phyloP scores from a whole-genome alignment of 1,140 invertebrate species.

The Epicauta chinensis region DNA sequence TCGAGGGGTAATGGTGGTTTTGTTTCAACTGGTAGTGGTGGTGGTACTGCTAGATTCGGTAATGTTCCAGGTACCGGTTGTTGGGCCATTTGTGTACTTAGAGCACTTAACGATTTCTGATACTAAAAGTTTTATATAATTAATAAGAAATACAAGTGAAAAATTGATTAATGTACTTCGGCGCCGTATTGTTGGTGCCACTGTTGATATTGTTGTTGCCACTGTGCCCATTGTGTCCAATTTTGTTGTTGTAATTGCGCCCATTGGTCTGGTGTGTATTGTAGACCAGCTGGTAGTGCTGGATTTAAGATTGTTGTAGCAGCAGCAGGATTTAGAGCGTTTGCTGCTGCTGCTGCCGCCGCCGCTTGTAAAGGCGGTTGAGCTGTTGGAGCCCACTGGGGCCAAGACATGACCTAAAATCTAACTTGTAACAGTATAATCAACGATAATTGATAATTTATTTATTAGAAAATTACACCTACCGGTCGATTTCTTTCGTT shows the following conservation, averaged over 20 bases:
- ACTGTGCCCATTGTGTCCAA: conserved; percentile 77
- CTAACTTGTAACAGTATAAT: background rate
- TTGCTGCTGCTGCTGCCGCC: conserved; percentile 10
- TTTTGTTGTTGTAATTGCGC: conserved; percentile 62
- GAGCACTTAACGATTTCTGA: conserved; percentile 42
- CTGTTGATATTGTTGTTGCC: conserved; percentile 77
- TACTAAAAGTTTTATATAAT: conserved; percentile 32
- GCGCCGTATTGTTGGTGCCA: conserved; percentile 78
- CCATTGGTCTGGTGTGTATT: conserved; percentile 65
- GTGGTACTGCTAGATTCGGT: conserved; percentile 38
- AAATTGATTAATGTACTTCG: conserved; percentile 49
- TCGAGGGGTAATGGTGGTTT: conserved; percentile 48
- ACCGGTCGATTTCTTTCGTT: background rate
- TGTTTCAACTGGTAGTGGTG: conserved; percentile 45
- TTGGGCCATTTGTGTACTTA: conserved; percentile 33
- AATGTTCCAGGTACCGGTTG: conserved; percentile 34
- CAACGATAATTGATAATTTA: background rate
- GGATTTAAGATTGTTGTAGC: background rate
- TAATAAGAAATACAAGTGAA: conserved; percentile 1
- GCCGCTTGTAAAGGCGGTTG: conserved; percentile 6
- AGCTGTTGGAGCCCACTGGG: conserved; percentile 17
- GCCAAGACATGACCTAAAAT: conserved; percentile 34
- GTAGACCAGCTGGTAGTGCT: conserved; percentile 47
- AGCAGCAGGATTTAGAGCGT: conserved; percentile 25
- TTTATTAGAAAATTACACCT: conserved; percentile 1